A percentile compares a stretch with the other conserved stretches of the same genome.
Evolutionary conservation across 2,888 invertebrate species (phyloP).

Genomic region (Chrysodeixis includens): DNA sequence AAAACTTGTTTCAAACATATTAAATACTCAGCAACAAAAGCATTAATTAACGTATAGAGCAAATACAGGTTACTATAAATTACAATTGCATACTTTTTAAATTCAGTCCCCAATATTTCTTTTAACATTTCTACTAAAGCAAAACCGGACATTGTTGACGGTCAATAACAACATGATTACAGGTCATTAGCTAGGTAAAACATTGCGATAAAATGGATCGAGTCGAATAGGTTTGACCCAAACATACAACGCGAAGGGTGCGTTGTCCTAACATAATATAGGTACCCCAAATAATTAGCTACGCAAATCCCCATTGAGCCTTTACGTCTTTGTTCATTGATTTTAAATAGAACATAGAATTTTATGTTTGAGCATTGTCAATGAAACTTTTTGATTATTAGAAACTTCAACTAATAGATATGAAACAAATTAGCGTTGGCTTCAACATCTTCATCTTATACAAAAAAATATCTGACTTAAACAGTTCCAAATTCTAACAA

Average conservation of each 20-base stretch:
- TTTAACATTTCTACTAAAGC: no score
- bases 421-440: no score
- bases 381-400: neutral
- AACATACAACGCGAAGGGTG: constrained; percentile 68
- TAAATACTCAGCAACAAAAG: no score
- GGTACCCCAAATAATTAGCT: constrained; percentile 83
- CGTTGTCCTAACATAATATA: constrained; percentile 86
- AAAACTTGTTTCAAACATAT: no score
- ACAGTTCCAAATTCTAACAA: no score
- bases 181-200: constrained; percentile 56
- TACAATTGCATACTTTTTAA: no score
- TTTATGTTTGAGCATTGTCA: neutral
- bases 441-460: no score
- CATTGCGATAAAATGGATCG: constrained; percentile 66
- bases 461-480: no score
- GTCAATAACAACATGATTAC: constrained; percentile 25
- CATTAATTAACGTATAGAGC: no score
- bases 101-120: no score
- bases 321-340: constrained; percentile 30
- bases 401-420: neutral
- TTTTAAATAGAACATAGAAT: constrained; percentile 7
- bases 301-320: constrained; percentile 44
- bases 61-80: no score
- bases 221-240: constrained; percentile 76
- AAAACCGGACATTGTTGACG: constrained; percentile 2